Evolutionary conservation across 1,140 invertebrate species (phyloP).

Genomic region (Magallana gigas): DNA sequence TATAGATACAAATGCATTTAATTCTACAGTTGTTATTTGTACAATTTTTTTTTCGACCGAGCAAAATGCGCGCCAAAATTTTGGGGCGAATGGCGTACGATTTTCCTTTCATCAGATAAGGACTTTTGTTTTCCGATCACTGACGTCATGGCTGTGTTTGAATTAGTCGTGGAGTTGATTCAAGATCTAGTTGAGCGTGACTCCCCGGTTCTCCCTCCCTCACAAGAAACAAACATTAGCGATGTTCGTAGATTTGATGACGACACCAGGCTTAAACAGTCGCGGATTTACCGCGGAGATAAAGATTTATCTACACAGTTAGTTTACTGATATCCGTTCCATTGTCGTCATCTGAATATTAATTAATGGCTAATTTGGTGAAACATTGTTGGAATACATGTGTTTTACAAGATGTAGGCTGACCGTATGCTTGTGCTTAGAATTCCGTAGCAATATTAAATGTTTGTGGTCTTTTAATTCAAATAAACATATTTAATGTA

Average conservation of each 20-base stretch:
- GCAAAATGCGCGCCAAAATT: conserved; percentile 21
- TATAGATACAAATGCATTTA: background rate
- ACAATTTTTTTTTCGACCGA: background rate
- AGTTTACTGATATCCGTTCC: background rate
- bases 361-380: background rate
- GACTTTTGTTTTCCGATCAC: background rate
- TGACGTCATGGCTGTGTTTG: background rate
- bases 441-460: too few relatives aligned
- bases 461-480: too few relatives aligned
- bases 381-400: too few relatives aligned
- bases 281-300: background rate
- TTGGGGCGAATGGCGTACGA: conserved; percentile 8
- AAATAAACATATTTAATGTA: too few relatives aligned
- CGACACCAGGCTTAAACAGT: background rate
- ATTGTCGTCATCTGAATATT: conserved; percentile 16
- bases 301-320: background rate
- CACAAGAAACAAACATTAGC: conserved; percentile 14
- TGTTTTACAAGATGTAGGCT: too few relatives aligned
- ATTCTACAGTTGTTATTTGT: background rate
- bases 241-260: conserved; percentile 16
- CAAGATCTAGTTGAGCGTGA: background rate
- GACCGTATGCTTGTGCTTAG: too few relatives aligned
- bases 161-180: background rate
- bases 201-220: background rate
- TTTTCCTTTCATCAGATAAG: conserved; percentile 14